Evolutionary conservation across 2,888 invertebrate genomes (phyloP).

Genomic region (Adelphocoris suturalis): DNA sequence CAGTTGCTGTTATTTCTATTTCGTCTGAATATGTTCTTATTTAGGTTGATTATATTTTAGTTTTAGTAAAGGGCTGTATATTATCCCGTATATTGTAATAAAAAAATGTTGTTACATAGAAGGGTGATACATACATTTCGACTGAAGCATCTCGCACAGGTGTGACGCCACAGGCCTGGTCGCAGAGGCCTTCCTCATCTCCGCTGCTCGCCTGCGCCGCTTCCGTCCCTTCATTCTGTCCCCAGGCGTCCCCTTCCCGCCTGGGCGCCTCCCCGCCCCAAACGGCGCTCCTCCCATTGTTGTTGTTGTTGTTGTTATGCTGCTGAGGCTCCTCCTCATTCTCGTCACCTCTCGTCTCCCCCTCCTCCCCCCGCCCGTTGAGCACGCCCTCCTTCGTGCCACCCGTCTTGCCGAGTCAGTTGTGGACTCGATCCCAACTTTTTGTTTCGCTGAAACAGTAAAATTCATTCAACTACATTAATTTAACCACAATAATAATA

Average conservation of each 20-base stretch:
- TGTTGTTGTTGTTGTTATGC: constrained; percentile 34
- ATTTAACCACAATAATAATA: no score
- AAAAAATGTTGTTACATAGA: no score
- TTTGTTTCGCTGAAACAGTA: no score
- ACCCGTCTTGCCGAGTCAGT: constrained; percentile 56
- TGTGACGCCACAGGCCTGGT: constrained; percentile 70
- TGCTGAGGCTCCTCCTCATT: constrained; percentile 43
- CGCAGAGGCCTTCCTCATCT: constrained; percentile 68
- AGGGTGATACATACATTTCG: constrained; percentile 47
- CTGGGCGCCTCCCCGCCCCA: constrained; percentile 26
- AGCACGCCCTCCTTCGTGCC: constrained; percentile 48
- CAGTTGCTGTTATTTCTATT: no score
- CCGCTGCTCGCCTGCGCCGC: constrained; percentile 49
- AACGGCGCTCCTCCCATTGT: not conserved
- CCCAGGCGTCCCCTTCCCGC: constrained; percentile 44
- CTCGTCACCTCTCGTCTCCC: constrained; percentile 3
- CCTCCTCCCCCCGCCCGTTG: constrained; percentile 64
- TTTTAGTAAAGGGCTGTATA: no score
- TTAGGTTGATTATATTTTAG: no score
- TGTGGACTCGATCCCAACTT: not conserved
- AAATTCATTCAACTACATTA: no score
- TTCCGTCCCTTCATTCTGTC: constrained; percentile 21
- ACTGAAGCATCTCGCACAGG: constrained; percentile 55
- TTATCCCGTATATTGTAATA: no score
- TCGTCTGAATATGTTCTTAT: no score